These are phyloP conservation scores for Perodicticus potto DNA, from an alignment of 2,797 vertebrate species.

Conservation along the genomic window DNA sequence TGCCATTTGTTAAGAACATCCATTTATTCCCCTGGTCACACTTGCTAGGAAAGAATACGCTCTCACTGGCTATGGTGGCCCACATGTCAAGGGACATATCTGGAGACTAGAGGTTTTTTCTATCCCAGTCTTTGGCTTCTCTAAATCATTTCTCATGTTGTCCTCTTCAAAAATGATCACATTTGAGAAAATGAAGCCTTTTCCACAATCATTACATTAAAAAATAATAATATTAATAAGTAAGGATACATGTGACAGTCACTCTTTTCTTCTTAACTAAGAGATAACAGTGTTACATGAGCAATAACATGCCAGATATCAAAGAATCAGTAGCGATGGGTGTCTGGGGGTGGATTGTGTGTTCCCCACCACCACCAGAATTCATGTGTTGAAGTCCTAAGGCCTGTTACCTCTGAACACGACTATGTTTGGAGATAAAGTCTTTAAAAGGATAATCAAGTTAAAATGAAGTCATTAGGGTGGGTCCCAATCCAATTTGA, in stretches of 20 bases:
- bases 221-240: not conserved
- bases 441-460: conserved; percentile 2
- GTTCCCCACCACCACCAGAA: not conserved
- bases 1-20: conserved; percentile 12
- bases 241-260: not conserved
- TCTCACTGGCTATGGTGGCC: not conserved
- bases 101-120: not conserved
- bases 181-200: not conserved
- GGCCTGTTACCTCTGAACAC: not conserved
- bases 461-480: not conserved
- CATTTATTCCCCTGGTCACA: not conserved
- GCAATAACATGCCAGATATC: not conserved
- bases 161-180: not conserved
- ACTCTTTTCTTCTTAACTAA: not conserved
- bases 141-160: not conserved
- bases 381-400: not conserved
- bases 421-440: not conserved
- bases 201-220: conserved; percentile 19
- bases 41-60: not conserved
- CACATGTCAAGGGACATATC: not conserved
- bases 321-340: not conserved
- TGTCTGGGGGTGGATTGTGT: not conserved
- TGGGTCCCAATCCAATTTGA: not conserved
- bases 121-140: not conserved
- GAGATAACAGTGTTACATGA: not conserved